phyloP scores from a whole-genome alignment of 2,888 invertebrate species.

The Uropetala carovei region DNA sequence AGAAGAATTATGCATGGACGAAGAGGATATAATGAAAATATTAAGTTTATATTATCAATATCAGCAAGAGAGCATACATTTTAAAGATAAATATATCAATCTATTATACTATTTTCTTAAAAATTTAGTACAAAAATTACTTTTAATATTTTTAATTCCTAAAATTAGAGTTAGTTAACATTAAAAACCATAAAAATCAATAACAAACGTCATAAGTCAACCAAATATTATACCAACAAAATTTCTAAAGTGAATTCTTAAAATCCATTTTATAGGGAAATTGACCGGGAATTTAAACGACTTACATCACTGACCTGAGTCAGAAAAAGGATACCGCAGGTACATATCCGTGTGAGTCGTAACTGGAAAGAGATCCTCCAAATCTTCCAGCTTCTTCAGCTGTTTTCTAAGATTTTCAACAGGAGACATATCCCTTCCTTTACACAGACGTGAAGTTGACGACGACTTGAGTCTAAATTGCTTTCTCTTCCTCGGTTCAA shows the following conservation, averaged over 20 bases:
- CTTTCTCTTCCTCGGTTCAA: conserved; percentile 54
- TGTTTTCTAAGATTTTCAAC: conserved; percentile 88
- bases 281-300: neutral
- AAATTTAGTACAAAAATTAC: no score
- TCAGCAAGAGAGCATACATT: no score
- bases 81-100: no score
- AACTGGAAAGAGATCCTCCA: conserved; percentile 89
- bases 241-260: neutral
- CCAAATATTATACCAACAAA: neutral
- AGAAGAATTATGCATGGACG: no score
- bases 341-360: conserved; percentile 84
- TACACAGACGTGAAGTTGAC: conserved; percentile 81
- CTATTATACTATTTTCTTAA: no score
- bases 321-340: conserved; percentile 87
- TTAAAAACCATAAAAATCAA: no score
- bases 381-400: conserved; percentile 86
- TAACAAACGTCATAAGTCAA: no score
- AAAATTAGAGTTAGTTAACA: no score
- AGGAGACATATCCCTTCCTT: conserved; percentile 76
- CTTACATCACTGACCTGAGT: conserved; percentile 77
- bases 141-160: no score
- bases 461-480: conserved; percentile 78
- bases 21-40: no score
- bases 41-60: no score
- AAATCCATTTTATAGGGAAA: neutral